Conservation (phyloP, 2,888 invertebrate species). For the Drosophila mercatorum region DNA sequence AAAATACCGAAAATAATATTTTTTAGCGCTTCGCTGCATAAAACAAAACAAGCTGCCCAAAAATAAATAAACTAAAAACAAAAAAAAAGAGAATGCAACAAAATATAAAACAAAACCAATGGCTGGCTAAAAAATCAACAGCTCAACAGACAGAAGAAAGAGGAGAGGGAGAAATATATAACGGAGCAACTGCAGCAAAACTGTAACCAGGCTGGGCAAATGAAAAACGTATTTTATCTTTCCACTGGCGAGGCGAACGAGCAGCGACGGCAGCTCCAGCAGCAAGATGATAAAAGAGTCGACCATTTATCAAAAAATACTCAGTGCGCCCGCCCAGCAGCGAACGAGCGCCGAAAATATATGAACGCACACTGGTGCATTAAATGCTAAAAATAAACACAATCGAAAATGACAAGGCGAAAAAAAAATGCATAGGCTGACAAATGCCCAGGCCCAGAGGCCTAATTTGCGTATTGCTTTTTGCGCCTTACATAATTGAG, state of each 20-base stretch:
- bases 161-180: neutral
- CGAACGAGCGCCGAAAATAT: constrained; percentile 66
- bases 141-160: constrained; percentile 22
- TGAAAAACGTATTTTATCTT: constrained; percentile 80
- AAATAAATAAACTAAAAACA: constrained; percentile 22
- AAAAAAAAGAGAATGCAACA: constrained; percentile 5
- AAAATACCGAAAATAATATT: constrained; percentile 77
- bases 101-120: constrained; percentile 53
- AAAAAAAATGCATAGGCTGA: constrained; percentile 16
- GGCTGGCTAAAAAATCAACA: constrained; percentile 63
- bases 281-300: constrained; percentile 80
- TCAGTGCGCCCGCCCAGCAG: constrained; percentile 33
- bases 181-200: constrained; percentile 58
- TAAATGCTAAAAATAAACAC: constrained; percentile 16
- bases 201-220: constrained; percentile 70
- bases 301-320: constrained; percentile 78
- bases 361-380: constrained; percentile 62
- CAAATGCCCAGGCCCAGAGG: too few species aligned
- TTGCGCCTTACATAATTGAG: constrained; percentile 49
- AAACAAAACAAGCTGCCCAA: constrained; percentile 62
- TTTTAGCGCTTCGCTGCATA: constrained; percentile 72
- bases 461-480: constrained; percentile 38
- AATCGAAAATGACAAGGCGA: neutral
- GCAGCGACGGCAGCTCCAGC: constrained; percentile 66
- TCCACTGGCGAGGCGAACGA: constrained; percentile 64